Evolutionary conservation across 2,797 vertebrate species (phyloP).

Genomic region (Oophaga sylvatica): DNA sequence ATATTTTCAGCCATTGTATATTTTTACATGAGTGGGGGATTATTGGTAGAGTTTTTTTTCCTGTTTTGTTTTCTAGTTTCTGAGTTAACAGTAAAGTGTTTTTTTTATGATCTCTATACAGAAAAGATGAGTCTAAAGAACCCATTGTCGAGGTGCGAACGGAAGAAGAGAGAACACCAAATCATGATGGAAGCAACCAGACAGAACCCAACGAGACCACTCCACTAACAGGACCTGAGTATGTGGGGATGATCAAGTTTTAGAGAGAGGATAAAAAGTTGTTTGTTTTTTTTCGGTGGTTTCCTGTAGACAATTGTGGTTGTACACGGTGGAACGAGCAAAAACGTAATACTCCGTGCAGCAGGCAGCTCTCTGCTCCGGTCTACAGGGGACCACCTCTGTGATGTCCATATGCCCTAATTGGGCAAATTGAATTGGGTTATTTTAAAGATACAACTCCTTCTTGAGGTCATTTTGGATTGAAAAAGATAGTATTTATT

Average conservation of each 20-base stretch:
- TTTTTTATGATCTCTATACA: constrained; percentile 66
- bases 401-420: background rate
- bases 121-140: constrained; percentile 97
- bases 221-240: constrained; percentile 96
- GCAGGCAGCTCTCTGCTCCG: too few species aligned
- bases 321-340: background rate
- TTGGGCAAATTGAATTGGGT: background rate
- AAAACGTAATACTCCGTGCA: background rate
- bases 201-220: constrained; percentile 96
- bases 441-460: background rate
- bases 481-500: too few species aligned
- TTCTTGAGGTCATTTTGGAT: too few species aligned
- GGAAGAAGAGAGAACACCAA: constrained; percentile 92
- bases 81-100: background rate
- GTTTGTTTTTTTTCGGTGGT: background rate
- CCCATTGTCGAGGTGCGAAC: constrained; percentile 95
- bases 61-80: background rate
- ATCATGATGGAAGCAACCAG: constrained; percentile 92
- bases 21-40: background rate
- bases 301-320: background rate
- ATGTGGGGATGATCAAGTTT: constrained; percentile 65
- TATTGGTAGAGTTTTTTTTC: background rate
- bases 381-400: background rate
- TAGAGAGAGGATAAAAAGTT: background rate
- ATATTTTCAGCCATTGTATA: background rate